Evolutionary conservation across 2,797 vertebrate genomes (phyloP).

Genomic region (Masticophis lateralis): DNA sequence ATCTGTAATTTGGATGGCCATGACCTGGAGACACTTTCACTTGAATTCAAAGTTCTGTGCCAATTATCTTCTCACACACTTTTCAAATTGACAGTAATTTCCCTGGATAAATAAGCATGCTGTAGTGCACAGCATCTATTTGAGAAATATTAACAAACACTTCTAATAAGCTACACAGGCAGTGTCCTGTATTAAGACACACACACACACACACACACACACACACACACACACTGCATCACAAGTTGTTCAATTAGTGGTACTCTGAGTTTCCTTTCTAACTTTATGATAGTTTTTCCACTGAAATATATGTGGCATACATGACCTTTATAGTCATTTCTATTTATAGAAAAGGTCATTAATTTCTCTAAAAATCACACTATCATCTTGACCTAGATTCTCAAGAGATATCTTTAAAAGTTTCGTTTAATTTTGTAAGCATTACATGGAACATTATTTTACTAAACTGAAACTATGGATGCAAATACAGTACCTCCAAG

Average conservation of each 20-base stretch:
- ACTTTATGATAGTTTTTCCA: constrained; percentile 17
- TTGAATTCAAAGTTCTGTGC: not conserved
- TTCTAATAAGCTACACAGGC: not conserved
- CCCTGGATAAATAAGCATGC: not conserved
- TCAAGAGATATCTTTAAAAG: constrained; percentile 28
- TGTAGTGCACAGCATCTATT: not conserved
- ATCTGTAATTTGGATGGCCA: not conserved
- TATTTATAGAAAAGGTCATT: constrained; percentile 46
- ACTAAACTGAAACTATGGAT: constrained; percentile 36
- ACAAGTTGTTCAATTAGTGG: not conserved
- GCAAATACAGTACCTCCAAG: constrained; percentile 32
- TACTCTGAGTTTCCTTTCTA: not conserved
- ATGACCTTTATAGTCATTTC: constrained; percentile 9
- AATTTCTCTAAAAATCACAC: constrained; percentile 44
- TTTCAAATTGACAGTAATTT: not conserved
- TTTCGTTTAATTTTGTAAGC: constrained; percentile 41
- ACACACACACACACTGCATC: not conserved
- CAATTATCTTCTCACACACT: not conserved
- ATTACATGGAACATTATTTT: constrained; percentile 27
- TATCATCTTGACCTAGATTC: constrained; percentile 32
- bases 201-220: too few species aligned
- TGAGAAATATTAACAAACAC: not conserved
- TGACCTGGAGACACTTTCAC: not conserved
- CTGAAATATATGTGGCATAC: constrained; percentile 16
- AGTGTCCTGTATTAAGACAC: not conserved